Evolutionary conservation across 1,140 invertebrate species (phyloP), one percentile per base, ranked within the genome.

Genomic region (Meloidogyne hapla): DNA sequence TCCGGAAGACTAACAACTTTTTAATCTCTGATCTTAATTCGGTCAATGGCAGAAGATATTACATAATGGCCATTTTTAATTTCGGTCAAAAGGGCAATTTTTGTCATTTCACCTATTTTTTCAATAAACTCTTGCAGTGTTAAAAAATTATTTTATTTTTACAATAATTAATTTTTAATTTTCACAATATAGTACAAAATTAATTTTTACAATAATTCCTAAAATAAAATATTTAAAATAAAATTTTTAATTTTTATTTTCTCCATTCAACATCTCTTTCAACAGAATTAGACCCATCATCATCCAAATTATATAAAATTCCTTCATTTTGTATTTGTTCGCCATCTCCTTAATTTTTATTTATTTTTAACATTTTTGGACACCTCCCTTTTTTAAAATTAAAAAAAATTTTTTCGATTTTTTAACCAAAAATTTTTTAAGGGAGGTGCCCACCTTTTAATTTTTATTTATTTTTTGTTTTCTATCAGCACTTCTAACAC

Each of bases 231-330:
- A 18, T 48, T 18, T 18, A 48, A 48, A 66, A 66, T 42, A 33
- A 33, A 33, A 33, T 33, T 33, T n/a, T n/a, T n/a, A n/a, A 33
- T 33, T 33, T 33, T 33, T 67, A 67, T 67, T 67, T 63, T 28
- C 48, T 73, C 71, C 71, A 73, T 63, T 73, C 71, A 38, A 73
- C 28, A 28, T 61, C 42, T n/a, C 64, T 61, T 25, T 73, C 71
- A 23, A 61, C n/a, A 21, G 71, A 73, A 63, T 73, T 56, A 13
- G 71, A 73, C 8, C 61, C 61, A 38, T 73, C 71, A 64, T 73
- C 71, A 61, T 61, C 38, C 71, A 73, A 33, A 21, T 42, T 64
- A 61, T 73, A 73, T 64, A 73, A 33, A 63, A 61, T 28, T 38
- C 64, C 71, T 61, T 73, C 71, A 38, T 73, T 38, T 28, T 73